Evolutionary conservation across 2,888 invertebrate species (phyloP), one percentile per base, ranked within the genome.

Genomic region (Rapana venosa): DNA sequence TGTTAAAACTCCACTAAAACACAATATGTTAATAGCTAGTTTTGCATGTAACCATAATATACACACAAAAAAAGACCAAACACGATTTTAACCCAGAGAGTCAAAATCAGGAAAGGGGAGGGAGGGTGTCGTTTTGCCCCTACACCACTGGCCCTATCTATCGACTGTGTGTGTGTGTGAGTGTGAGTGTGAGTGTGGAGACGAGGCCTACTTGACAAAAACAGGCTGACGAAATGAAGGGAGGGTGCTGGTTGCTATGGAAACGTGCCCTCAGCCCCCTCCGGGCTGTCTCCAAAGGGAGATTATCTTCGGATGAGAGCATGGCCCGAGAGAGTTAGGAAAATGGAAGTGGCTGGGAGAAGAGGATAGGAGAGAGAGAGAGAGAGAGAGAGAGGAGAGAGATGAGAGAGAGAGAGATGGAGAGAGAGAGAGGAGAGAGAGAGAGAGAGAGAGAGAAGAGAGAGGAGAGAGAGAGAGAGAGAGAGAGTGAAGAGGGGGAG

Each of bases 221-320:
- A 79, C 79, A 32, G 32, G 35, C 79, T 15, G 79, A 17, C 13
- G 32, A 79, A 15, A 79, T 17, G 32, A 35, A 79, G 32, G 32
- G 17, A 79, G 79, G 35, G 32, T 79, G 22, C 26, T 79, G 79
- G 79, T 79, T 32, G 32, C 79, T 35, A 79, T 79, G 79, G 79
- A 32, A 79, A 79, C 79, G 79, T 17, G 32, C 32, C 79, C 35
- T 79, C 79, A 15, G 79, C 35, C 35, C 32, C 79, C 79, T 32
- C 20, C 79, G 35, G 79, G 35, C 79, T 35, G 79, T 79, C 79
- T 79, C 79, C 79, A 8, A 79, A 35, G 79, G 35, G 79, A 79
- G 79, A 79, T 79, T 35, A 79, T 79, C 79, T 35, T 35, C 22
- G 79, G 79, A 79, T 35, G 79, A 79, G 79, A 79, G 79, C 79